These are phyloP conservation scores for Ceratothoa steindachneri DNA, from an alignment of 2,888 invertebrate species.

Conservation along the genomic window DNA sequence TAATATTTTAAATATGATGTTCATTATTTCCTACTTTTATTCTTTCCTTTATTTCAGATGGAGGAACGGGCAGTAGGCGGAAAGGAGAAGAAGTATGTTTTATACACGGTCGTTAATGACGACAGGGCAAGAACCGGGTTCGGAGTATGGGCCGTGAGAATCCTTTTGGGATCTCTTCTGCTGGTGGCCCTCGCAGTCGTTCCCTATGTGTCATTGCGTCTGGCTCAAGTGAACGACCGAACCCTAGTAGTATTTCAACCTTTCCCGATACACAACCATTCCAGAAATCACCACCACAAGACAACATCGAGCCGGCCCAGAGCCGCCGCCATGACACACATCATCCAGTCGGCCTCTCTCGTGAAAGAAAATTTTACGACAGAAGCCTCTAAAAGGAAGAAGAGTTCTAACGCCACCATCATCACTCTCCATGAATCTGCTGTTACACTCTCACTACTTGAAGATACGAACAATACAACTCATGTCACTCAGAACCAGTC, in stretches of 20 bases:
- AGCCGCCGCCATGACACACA: background rate
- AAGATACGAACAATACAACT: conserved; percentile 20
- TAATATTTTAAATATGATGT: too few species aligned
- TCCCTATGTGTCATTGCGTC: conserved; percentile 37
- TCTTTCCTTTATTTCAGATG: conserved; percentile 27
- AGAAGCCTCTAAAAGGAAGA: background rate
- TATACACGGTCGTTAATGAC: conserved; percentile 43
- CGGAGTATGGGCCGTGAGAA: conserved; percentile 26
- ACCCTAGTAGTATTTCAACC: conserved; percentile 42
- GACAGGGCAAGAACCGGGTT: conserved; percentile 29
- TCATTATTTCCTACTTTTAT: background rate
- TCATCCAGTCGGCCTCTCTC: conserved; percentile 14
- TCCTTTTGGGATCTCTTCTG: conserved; percentile 29
- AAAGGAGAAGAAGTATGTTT: conserved; percentile 42
- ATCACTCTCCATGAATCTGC: conserved; percentile 35
- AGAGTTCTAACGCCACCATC: background rate
- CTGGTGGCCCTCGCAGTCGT: conserved; percentile 40
- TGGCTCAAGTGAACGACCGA: conserved; percentile 36
- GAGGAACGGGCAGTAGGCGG: conserved; percentile 44
- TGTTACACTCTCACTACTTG: conserved; percentile 29
- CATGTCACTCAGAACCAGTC: conserved; percentile 10
- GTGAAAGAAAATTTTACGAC: conserved; percentile 22
- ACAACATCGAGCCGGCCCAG: background rate
- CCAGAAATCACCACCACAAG: conserved; percentile 19
- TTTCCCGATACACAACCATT: conserved; percentile 27